These are phyloP conservation scores for Euwallacea similis DNA, from an alignment of 1,140 invertebrate species.

Conservation along the genomic window DNA sequence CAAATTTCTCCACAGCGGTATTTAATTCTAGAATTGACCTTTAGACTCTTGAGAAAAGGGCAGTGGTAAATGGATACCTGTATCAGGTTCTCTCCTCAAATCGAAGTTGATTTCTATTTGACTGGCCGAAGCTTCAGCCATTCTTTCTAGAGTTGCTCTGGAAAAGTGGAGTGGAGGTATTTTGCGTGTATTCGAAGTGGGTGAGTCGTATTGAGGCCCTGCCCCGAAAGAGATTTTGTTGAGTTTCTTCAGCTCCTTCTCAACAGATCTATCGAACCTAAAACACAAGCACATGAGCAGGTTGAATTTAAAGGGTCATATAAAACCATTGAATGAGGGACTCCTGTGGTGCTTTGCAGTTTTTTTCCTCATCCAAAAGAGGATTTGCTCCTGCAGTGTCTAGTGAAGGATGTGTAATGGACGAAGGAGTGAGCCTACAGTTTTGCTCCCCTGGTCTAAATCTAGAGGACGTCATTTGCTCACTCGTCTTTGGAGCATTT, in stretches of 20 bases:
- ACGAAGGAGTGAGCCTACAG: not conserved
- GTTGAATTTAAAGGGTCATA: not conserved
- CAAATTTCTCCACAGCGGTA: constrained; percentile 52
- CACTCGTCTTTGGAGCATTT: not conserved
- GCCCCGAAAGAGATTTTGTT: constrained; percentile 23
- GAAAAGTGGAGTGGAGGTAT: constrained; percentile 30
- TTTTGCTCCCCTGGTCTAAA: constrained; percentile 26
- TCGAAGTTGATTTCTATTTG: constrained; percentile 46
- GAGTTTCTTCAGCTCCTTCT: constrained; percentile 48
- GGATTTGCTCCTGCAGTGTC: constrained; percentile 18
- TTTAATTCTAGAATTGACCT: constrained; percentile 43
- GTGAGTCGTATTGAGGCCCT: constrained; percentile 17
- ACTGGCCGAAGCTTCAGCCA: constrained; percentile 46
- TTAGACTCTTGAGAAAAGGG: not conserved
- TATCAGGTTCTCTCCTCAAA: constrained; percentile 44
- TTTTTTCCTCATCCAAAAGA: constrained; percentile 20
- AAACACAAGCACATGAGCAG: no score
- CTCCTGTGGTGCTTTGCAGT: constrained; percentile 34
- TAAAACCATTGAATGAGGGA: constrained; percentile 43
- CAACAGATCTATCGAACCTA: constrained; percentile 50
- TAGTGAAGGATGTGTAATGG: constrained; percentile 6
- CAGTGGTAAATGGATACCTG: constrained; percentile 20
- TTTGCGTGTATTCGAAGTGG: not conserved
- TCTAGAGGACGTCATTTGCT: constrained; percentile 13
- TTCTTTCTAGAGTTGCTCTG: constrained; percentile 35